phyloP scores from a whole-genome alignment of 1,140 invertebrate species.

The Chironomus striatipennis region DNA sequence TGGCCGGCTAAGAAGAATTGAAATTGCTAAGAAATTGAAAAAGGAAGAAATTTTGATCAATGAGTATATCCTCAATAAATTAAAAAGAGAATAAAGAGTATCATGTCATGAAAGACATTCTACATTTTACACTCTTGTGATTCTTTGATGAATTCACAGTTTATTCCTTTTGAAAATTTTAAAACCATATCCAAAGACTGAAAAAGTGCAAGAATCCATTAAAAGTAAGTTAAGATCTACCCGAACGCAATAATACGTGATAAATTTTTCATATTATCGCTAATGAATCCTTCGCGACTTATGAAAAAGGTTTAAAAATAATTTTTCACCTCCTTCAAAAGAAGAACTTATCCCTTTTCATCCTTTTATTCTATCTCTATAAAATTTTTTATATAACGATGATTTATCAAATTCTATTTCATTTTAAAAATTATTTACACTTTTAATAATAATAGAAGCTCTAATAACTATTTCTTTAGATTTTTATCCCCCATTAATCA shows the following conservation, averaged over 20 bases:
- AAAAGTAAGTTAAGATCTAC: no score
- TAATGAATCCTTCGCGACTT: constrained; percentile 15
- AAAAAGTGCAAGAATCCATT: neutral
- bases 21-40: neutral
- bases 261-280: constrained; percentile 21
- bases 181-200: neutral
- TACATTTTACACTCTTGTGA: neutral
- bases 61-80: neutral
- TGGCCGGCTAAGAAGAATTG: neutral
- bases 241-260: neutral
- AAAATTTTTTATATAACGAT: neutral
- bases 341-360: neutral
- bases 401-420: neutral
- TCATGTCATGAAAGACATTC: neutral
- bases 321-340: neutral
- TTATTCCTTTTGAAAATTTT: neutral
- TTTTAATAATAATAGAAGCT: constrained; percentile 20
- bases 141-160: neutral
- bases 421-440: constrained; percentile 21
- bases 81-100: no score
- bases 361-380: neutral
- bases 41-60: neutral
- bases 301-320: neutral
- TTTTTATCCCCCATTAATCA: constrained; percentile 2
- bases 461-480: neutral